Base-by-base conservation (phyloP, 1,140 invertebrate genomes). In the Mycetomoellerius zeteki region DNA sequence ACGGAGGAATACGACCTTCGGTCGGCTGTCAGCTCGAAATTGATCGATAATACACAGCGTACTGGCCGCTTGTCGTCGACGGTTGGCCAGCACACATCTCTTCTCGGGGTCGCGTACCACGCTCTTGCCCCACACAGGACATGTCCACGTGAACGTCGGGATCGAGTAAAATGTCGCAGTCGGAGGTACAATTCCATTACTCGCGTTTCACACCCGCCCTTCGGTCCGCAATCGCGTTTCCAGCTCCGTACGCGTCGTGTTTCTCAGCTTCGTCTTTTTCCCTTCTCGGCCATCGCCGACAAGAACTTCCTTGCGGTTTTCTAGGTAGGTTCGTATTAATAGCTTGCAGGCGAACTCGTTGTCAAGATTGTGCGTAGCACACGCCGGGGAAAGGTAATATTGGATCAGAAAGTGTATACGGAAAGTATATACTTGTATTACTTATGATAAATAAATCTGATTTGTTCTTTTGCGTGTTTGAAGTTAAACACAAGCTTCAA, bases 141-240 rank as follows among this genome's bases (percentile, higher is more conserved):
- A 60, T 27, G 54, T 54, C 37, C 67, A 27, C 47, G 47, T 19
- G 43, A 52, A 8, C 16, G n/a, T 43, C 82, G 47, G 37, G 67
- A 33, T 75, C 65, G 87, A 87, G 56, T 87, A 86, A 71, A 87
- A 71, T 72, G 64, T 76, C 86, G 85, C 58, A 69, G 71, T 71
- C 85, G 80, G 65, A 65, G 56, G 21, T 88, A 81, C 75, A 73
- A 87, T 88, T 87, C 85, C 75, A 86, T 88, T 87, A 87, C 85
- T 67, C 75, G 86, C 86, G 30, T 87, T 87, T 84, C 71, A 71
- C 85, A 37, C 84, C 69, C 50, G 30, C 71, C 52, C 65, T 43
- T 87, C 50, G 30, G 27, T 6, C 73, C 65, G 81, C 80, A 89
- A 89, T 89, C 81, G 88, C 80, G 86, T 88, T 88, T 88, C 86